Base-by-base conservation (phyloP, 2,888 invertebrate genomes). In the Aspidapion aeneum region DNA sequence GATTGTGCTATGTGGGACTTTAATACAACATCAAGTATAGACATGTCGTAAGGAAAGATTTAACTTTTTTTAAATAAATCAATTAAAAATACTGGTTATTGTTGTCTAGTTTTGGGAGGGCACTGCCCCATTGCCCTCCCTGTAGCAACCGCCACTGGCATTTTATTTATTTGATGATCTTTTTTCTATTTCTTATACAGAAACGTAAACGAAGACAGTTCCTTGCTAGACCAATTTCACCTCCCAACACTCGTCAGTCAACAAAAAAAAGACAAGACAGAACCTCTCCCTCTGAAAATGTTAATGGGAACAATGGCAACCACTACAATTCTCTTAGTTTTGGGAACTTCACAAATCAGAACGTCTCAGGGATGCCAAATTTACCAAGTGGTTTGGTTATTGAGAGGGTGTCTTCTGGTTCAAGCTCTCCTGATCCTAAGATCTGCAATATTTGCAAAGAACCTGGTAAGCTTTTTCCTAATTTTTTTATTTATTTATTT, bases 371-470 rank as follows among this genome's bases (percentile, higher is more conserved):
- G 18, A 83, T 83, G 71, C 82, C 83, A 1, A 82, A 83, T 68
- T 73, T 84, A 61, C 83, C 84, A 1, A 80, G 82, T 65, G 82
- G 83, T 52, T 73, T 84, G n/a, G 83, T 83, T 17, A 83, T 84
- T 62, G 84, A 84, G 71, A 77, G 82, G 64, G 80, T 84, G 61
- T 81, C 80, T 63, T 78, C 78, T 35, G 81, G 80, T 64, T 69
- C 72, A 57, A 69, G 71, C 2, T 74, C 75, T 1, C 75, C 78
- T 2, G 80, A 79, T 66, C 72, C 77, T 16, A 79, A 77, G 64
- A 72, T 79, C 21, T 84, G 84, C 69, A 77, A 82, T 21, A 73
- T 78, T 57, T 84, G 84, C 69, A 79, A 80, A 71, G 79, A 81
- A 71, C 78, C 83, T 74, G 83, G 84, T 82, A 67, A 72, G 71